phyloP scores from a whole-genome alignment of 2,888 invertebrate genomes.

The Schrankia costaestrigalis region DNA sequence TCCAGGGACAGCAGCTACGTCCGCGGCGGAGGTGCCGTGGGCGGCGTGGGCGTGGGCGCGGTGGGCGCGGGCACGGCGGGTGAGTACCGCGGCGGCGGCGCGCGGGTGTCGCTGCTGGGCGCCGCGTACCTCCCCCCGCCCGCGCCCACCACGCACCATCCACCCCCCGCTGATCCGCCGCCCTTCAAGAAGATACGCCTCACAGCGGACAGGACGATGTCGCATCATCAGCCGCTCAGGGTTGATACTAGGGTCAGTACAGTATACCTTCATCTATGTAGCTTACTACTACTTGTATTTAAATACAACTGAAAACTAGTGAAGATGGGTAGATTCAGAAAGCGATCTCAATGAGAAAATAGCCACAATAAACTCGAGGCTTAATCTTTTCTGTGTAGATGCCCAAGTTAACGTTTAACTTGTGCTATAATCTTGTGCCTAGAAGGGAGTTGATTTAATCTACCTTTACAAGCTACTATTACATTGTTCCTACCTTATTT shows the following conservation, averaged over 20 bases:
- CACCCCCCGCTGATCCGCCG: slow-evolving; percentile 77
- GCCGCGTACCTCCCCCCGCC: slow-evolving; percentile 80
- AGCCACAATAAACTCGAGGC: too few species aligned
- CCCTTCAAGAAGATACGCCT: slow-evolving; percentile 85
- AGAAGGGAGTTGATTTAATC: too few species aligned
- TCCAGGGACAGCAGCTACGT: slow-evolving; percentile 69
- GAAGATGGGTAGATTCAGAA: too few species aligned
- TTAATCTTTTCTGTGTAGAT: too few species aligned
- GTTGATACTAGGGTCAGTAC: slow-evolving; percentile 83
- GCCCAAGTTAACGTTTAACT: too few species aligned
- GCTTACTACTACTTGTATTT: not conserved
- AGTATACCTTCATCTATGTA: not conserved
- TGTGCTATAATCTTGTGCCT: too few species aligned
- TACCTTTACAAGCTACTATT: too few species aligned
- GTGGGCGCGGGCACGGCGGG: slow-evolving; percentile 71
- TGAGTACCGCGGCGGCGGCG: slow-evolving; percentile 66
- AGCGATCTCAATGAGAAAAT: too few species aligned
- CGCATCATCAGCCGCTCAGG: slow-evolving; percentile 81
- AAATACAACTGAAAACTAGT: not conserved
- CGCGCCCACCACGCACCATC: slow-evolving; percentile 70
- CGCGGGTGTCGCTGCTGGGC: slow-evolving; percentile 83
- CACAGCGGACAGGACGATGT: slow-evolving; percentile 67
- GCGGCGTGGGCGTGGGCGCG: slow-evolving; percentile 75
- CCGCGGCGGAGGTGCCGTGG: slow-evolving; percentile 65
- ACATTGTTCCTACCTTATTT: too few species aligned